Conservation (phyloP, 2,888 invertebrate species). For the Oscheius sp. region DNA sequence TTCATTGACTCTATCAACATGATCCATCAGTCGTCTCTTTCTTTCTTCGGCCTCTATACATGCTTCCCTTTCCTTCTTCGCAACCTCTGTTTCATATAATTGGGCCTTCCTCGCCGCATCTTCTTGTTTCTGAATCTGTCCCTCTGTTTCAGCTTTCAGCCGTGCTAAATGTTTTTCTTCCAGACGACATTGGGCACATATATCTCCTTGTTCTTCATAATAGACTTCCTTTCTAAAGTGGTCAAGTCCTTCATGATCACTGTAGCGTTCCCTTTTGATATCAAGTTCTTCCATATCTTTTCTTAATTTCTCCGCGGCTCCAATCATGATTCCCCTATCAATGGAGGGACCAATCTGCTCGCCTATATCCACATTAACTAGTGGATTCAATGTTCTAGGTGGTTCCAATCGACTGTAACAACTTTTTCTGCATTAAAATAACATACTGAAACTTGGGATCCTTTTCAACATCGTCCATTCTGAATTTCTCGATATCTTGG, state of each 20-base stretch:
- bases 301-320: conserved; percentile 1
- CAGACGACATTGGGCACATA: conserved; percentile 54
- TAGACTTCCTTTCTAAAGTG: too few species aligned
- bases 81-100: conserved; percentile 36
- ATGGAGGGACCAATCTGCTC: conserved; percentile 35
- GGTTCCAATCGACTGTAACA: conserved; percentile 23
- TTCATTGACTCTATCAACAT: conserved; percentile 53
- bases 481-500: conserved; percentile 36
- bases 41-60: conserved; percentile 31
- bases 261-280: background rate
- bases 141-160: conserved; percentile 32
- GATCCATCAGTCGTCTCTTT: conserved; percentile 39
- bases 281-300: conserved; percentile 1
- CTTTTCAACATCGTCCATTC: conserved; percentile 44
- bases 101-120: conserved; percentile 41
- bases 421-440: background rate
- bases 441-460: conserved; percentile 36
- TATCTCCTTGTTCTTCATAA: conserved; percentile 36
- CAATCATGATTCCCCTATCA: conserved; percentile 38
- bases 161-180: conserved; percentile 51
- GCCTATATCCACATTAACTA: too few species aligned
- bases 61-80: conserved; percentile 35
- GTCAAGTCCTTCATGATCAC: conserved; percentile 26
- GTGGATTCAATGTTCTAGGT: conserved; percentile 31
- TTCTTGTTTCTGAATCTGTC: conserved; percentile 38